These are phyloP conservation scores for Lampropteryx suffumata DNA, from an alignment of 2,888 invertebrate species.

Conservation along the genomic window DNA sequence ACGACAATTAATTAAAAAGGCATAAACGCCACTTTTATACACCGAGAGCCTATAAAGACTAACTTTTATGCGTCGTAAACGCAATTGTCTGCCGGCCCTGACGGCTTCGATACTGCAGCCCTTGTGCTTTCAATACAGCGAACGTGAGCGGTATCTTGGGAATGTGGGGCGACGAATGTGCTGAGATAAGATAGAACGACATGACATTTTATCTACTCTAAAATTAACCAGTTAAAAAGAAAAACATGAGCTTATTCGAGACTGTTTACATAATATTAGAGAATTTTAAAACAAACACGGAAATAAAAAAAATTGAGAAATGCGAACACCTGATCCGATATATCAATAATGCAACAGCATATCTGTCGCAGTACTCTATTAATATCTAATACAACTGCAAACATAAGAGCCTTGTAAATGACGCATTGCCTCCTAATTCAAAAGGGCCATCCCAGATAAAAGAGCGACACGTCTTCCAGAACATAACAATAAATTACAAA, in stretches of 20 bases:
- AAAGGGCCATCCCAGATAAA: slow-evolving; percentile 45
- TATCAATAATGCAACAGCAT: slow-evolving; percentile 9
- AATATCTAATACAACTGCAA: slow-evolving; percentile 44
- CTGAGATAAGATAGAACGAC: slow-evolving; percentile 20
- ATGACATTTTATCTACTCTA: slow-evolving; percentile 12
- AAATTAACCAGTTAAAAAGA: neutral
- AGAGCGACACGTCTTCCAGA: slow-evolving; percentile 59
- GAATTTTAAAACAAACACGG: slow-evolving; percentile 6
- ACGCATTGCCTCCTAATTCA: slow-evolving; percentile 42
- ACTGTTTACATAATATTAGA: neutral
- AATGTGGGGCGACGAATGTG: slow-evolving; percentile 48
- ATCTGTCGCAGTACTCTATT: slow-evolving; percentile 34
- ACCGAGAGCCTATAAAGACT: slow-evolving; percentile 80
- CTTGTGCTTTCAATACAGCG: slow-evolving; percentile 45
- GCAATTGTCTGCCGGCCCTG: slow-evolving; percentile 78
- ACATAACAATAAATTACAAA: slow-evolving; percentile 70
- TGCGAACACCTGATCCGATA: slow-evolving; percentile 6
- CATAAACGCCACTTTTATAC: slow-evolving; percentile 82
- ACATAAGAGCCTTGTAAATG: slow-evolving; percentile 42
- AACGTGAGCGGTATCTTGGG: slow-evolving; percentile 49
- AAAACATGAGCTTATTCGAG: too few relatives aligned
- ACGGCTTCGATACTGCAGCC: slow-evolving; percentile 62
- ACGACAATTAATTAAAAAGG: slow-evolving; percentile 81
- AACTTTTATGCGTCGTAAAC: slow-evolving; percentile 83
- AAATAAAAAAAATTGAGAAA: neutral